Conservation (phyloP, 1,140 invertebrate species). For the Heliconius hewitsoni region DNA sequence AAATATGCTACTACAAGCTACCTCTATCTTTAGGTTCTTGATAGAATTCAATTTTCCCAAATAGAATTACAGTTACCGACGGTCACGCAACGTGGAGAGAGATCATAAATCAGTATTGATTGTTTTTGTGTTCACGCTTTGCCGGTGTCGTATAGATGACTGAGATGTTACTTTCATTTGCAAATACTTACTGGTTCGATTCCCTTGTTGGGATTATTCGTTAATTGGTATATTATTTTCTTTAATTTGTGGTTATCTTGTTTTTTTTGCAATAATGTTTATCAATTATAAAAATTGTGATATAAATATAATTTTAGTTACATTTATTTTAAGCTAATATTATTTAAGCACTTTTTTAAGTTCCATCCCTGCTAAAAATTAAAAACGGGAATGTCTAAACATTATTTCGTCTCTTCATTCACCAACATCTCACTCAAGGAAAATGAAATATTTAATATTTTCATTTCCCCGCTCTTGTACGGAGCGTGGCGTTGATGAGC, state of each 20-base stretch:
- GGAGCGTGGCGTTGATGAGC: no score
- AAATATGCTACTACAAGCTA: neutral
- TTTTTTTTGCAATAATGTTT: no score
- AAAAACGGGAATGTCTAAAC: no score
- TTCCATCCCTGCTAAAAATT: no score
- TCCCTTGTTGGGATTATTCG: neutral
- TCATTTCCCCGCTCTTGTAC: no score
- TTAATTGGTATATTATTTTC: neutral
- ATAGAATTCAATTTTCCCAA: slow-evolving; percentile 15
- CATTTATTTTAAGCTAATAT: no score
- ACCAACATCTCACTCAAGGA: no score
- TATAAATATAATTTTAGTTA: no score
- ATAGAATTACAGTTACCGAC: slow-evolving; percentile 13
- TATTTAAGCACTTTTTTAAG: no score
- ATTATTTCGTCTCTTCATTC: no score
- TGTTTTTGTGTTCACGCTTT: slow-evolving; percentile 7
- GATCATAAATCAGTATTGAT: slow-evolving; percentile 26
- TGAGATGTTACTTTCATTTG: slow-evolving; percentile 16
- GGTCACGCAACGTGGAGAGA: slow-evolving; percentile 13
- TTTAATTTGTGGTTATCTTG: neutral
- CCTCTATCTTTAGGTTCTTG: neutral
- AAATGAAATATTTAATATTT: no score
- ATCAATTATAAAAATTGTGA: no score
- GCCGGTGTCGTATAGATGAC: slow-evolving; percentile 12
- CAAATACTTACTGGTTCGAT: neutral